Base-by-base conservation (phyloP, 2,888 invertebrate genomes). In the Platycheirus rosarum region DNA sequence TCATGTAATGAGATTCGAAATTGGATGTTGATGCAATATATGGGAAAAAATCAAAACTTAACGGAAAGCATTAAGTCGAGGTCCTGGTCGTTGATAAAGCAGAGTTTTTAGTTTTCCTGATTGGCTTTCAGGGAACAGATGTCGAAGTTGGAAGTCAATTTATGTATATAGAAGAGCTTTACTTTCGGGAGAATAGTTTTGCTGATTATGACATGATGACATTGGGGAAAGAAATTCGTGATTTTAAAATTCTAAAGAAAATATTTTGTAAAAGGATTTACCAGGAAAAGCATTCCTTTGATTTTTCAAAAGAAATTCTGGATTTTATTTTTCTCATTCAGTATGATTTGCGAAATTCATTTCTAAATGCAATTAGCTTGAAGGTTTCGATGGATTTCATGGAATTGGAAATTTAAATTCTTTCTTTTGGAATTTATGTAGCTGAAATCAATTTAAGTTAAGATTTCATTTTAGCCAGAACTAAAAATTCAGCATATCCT, bases 1-100 rank as follows among this genome's bases (percentile, higher is more conserved):
- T 20, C 32, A 23, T 66, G 46, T 53, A 62, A 62, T 82, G 66
- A 63, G 63, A 57, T 74, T 74, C 42, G 48, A 77, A 82, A 82
- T 82, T 77, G 82, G 57, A 65, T 75, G 75, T 49, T 40, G 51
- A 49, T 35, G 44, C 37, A 16, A 37, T 66, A 20, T 16, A 1
- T 13, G 13, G 9, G 65, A n/a, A 57, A 1, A 11, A 49, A 29
- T 46, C 13, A 14, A 14, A 26, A 62, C 42, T 66, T 46, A 7
- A 49, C 13, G 8, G 9, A 11, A 9, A 55, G 7, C 9, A 18
- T 32, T 20, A 53, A 18, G 60, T 55, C 66, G 65, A 63, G 29
- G 51, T 37, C 23, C 35, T 37, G 40, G 42, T 9, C 32, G 26
- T 29, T 42, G 37, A 2, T 20, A 32, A 62, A 40, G 49, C 13